Percentiles rank a stretch among this genome's conserved stretches.
Evolutionary conservation across 2,888 invertebrate genomes (phyloP).

Genomic region (Drosophila quasianomalipes): DNA sequence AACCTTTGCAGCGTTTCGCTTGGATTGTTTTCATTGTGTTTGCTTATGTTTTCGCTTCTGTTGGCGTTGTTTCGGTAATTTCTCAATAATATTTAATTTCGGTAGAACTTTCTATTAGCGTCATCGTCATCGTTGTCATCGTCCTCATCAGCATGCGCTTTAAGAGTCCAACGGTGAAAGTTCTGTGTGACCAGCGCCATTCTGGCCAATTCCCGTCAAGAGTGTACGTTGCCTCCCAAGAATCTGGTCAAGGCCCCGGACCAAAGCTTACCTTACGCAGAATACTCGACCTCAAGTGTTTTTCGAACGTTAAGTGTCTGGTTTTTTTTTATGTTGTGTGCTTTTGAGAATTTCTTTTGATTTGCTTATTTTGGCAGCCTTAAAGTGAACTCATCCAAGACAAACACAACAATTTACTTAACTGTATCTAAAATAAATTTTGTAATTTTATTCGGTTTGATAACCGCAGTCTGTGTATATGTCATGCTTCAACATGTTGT

Average conservation of each 20-base stretch:
- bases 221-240: conserved; percentile 36
- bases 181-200: conserved; percentile 36
- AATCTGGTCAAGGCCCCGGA: conserved; percentile 41
- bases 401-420: conserved; percentile 75
- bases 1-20: conserved; percentile 28
- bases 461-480: conserved; percentile 11
- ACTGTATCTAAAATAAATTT: conserved; percentile 69
- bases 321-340: neutral
- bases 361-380: conserved; percentile 35
- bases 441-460: conserved; percentile 36
- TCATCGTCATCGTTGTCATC: conserved; percentile 54
- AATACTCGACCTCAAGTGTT: conserved; percentile 56
- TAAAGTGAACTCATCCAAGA: conserved; percentile 48
- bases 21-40: conserved; percentile 34
- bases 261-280: conserved; percentile 27
- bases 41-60: conserved; percentile 39
- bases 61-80: conserved; percentile 60
- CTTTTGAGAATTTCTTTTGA: conserved; percentile 27
- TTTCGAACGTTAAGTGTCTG: conserved; percentile 23
- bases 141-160: conserved; percentile 71
- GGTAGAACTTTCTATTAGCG: conserved; percentile 77
- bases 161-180: conserved; percentile 69
- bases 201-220: conserved; percentile 19
- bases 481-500: conserved; percentile 13
- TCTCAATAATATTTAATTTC: conserved; percentile 70